phyloP scores from a whole-genome alignment of 2,113 vertebrate genomes.

The Ptyas mucosa region DNA sequence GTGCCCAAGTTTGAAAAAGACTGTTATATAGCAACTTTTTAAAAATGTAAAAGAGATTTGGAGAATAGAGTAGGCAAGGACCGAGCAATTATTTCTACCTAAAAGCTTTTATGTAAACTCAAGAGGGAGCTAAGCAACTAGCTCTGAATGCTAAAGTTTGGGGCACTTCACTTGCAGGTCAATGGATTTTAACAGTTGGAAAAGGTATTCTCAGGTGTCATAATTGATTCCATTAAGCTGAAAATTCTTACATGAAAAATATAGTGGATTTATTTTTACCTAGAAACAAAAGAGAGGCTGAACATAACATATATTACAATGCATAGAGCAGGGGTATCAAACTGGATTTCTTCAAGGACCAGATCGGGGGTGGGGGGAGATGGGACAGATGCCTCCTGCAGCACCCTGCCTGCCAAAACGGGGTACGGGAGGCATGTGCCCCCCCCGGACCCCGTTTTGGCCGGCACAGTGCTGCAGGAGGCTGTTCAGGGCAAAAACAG shows the following conservation, averaged over 20 bases:
- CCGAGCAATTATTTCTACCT: background rate
- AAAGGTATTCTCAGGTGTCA: background rate
- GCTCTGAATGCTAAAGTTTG: slow-evolving; percentile 31
- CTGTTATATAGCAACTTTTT: background rate
- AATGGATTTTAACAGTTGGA: slow-evolving; percentile 38
- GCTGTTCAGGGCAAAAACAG: too few species aligned
- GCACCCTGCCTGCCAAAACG: too few species aligned
- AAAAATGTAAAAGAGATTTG: background rate
- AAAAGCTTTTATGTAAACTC: slow-evolving; percentile 42
- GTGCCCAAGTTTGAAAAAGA: background rate
- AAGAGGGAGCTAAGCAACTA: slow-evolving; percentile 63
- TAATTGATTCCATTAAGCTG: background rate
- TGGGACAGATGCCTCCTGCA: too few species aligned
- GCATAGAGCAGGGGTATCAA: too few species aligned
- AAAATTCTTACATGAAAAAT: slow-evolving; percentile 8
- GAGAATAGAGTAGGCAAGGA: background rate
- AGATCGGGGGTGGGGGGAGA: too few species aligned
- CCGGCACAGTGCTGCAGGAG: too few species aligned
- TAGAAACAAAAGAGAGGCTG: background rate
- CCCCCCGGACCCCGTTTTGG: too few species aligned
- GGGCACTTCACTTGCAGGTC: background rate
- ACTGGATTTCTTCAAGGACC: too few species aligned
- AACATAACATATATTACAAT: background rate
- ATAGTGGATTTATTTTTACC: slow-evolving; percentile 15
- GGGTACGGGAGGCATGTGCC: too few species aligned